Evolutionary conservation across 2,797 vertebrate genomes (phyloP).

Genomic region (Semaprochilodus insignis): DNA sequence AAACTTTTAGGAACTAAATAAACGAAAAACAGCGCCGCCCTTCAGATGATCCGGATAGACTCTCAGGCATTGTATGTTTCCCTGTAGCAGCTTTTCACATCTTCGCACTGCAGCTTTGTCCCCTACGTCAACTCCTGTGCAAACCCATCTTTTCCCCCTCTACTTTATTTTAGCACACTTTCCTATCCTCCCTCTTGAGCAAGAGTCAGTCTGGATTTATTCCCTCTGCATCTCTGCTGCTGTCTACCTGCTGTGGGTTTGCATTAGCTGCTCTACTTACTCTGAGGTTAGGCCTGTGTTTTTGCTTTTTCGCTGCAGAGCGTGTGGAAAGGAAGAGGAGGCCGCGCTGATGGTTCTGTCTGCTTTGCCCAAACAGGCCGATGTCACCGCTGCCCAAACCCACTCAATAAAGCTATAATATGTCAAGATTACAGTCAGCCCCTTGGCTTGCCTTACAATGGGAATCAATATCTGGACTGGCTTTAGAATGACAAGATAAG

Average conservation of each 20-base stretch:
- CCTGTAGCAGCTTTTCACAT: too few species aligned
- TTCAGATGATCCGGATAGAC: too few species aligned
- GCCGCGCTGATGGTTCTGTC: not conserved
- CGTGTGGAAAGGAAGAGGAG: not conserved
- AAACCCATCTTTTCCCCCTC: not conserved
- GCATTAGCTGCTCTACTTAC: constrained; percentile 9
- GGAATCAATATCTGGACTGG: constrained; percentile 59
- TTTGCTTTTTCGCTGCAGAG: not conserved
- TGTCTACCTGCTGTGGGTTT: not conserved
- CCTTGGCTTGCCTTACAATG: constrained; percentile 50
- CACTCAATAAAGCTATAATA: constrained; percentile 57
- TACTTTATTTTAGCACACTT: not conserved
- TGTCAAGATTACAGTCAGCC: constrained; percentile 52
- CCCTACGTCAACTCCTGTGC: not conserved
- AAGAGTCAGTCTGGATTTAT: not conserved
- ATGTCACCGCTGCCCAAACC: constrained; percentile 38
- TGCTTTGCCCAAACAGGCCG: constrained; percentile 15
- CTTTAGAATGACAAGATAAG: constrained; percentile 60
- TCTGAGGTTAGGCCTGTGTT: not conserved
- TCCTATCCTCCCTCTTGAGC: not conserved
- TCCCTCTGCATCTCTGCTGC: not conserved
- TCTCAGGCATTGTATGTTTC: too few species aligned
- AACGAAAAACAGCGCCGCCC: too few species aligned
- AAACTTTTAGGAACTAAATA: too few species aligned
- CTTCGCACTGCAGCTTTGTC: not conserved